phyloP scores from a whole-genome alignment of 2,113 vertebrate genomes.

The Cryptoleucopteryx plumbea region DNA sequence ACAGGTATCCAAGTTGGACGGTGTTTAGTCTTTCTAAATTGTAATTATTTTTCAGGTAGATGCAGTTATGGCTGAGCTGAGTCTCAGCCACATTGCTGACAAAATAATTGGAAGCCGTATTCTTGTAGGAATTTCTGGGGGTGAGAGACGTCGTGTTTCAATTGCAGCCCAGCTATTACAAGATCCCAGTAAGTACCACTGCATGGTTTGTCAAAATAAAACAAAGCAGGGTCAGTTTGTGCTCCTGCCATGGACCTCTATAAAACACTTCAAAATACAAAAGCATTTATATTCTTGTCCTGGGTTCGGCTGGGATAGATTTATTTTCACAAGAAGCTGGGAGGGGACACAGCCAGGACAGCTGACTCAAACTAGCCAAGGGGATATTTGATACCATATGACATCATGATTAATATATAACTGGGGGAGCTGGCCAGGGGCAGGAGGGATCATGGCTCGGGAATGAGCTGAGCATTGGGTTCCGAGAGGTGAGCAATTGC shows the following conservation, averaged over 20 bases:
- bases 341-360: too few species aligned
- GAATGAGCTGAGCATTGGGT: too few species aligned
- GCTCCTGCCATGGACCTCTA: background rate
- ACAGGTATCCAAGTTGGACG: background rate
- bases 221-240: background rate
- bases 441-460: too few species aligned
- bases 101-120: slow-evolving; percentile 83
- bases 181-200: slow-evolving; percentile 87
- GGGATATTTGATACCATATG: too few species aligned
- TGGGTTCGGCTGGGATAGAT: too few species aligned
- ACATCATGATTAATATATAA: too few species aligned
- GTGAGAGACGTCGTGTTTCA: slow-evolving; percentile 90
- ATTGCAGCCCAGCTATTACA: slow-evolving; percentile 92
- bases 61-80: slow-evolving; percentile 86
- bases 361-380: too few species aligned
- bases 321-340: too few species aligned
- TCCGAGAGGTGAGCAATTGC: too few species aligned
- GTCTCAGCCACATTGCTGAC: slow-evolving; percentile 84
- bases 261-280: background rate
- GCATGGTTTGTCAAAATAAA: background rate
- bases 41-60: slow-evolving; percentile 76
- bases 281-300: background rate
- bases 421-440: too few species aligned
- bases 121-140: slow-evolving; percentile 86
- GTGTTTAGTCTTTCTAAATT: background rate